phyloP scores from a whole-genome alignment of 92 coral and sea anemone genomes.

The Phenganax marumi region DNA sequence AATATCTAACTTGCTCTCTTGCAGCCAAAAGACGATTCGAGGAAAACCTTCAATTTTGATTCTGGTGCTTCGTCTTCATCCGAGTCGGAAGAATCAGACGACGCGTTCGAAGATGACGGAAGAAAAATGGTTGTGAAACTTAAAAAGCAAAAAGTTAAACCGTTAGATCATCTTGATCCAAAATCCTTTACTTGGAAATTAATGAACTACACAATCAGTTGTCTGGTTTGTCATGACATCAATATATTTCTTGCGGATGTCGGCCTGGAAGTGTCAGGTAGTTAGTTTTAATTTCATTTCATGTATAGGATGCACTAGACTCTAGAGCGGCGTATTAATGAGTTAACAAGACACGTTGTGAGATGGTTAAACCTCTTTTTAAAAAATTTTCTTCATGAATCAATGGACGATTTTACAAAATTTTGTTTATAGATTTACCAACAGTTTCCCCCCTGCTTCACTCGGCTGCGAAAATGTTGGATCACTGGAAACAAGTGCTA shows the following conservation, averaged over 20 bases:
- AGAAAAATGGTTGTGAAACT: conserved; percentile 52
- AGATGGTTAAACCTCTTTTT: neutral
- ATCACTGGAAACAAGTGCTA: conserved; percentile 86
- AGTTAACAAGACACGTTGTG: too few relatives aligned
- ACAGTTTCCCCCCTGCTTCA: conserved; percentile 89
- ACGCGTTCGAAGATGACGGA: conserved; percentile 66
- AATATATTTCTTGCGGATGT: conserved; percentile 82
- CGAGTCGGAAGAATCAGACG: conserved; percentile 72
- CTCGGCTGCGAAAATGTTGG: conserved; percentile 83
- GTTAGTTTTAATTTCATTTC: neutral
- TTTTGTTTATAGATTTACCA: conserved; percentile 71
- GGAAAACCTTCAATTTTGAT: conserved; percentile 47
- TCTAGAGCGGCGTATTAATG: too few relatives aligned
- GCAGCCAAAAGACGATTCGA: conserved; percentile 27
- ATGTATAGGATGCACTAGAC: too few relatives aligned
- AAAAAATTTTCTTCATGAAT: neutral
- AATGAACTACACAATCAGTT: conserved; percentile 86
- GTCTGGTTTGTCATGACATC: conserved; percentile 69
- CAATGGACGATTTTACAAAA: neutral
- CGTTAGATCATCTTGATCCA: conserved; percentile 78
- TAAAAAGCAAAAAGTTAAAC: conserved; percentile 63
- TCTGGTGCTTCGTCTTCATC: conserved; percentile 69
- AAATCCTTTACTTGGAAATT: conserved; percentile 89
- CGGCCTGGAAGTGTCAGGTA: conserved; percentile 90
- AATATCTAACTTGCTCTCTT: neutral